These are phyloP conservation scores for Augochlorella aurata DNA, from an alignment of 2,888 invertebrate genomes.

Conservation along the genomic window DNA sequence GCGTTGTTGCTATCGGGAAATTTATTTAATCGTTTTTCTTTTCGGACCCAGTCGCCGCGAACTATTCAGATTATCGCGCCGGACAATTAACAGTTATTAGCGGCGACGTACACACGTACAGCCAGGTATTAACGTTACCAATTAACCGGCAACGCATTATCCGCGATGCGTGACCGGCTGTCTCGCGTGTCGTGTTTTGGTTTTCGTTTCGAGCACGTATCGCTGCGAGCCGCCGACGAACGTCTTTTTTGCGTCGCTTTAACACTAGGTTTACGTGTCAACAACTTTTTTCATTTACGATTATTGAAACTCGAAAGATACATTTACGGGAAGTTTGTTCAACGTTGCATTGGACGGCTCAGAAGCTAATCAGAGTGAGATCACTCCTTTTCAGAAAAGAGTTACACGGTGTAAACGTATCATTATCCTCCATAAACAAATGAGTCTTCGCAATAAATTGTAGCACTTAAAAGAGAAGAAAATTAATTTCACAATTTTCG, in stretches of 20 bases:
- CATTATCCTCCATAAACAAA: too few relatives aligned
- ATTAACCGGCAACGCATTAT: neutral
- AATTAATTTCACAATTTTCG: neutral
- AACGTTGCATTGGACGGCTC: too few relatives aligned
- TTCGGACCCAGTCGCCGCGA: neutral
- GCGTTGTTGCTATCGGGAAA: neutral
- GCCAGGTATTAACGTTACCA: neutral
- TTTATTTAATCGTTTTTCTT: neutral
- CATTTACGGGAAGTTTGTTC: too few relatives aligned
- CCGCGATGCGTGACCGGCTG: neutral
- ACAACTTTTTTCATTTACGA: too few relatives aligned
- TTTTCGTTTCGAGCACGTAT: neutral
- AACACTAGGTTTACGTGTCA: too few relatives aligned
- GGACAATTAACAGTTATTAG: conserved; percentile 1
- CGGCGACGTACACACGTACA: neutral
- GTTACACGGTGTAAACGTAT: too few relatives aligned
- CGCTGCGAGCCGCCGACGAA: neutral
- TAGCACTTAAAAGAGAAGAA: too few relatives aligned
- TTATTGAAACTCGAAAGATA: too few relatives aligned
- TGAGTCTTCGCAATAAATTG: too few relatives aligned
- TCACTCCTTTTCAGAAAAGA: too few relatives aligned
- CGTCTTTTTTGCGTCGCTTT: neutral
- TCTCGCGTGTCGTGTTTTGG: neutral
- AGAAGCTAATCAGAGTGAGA: too few relatives aligned
- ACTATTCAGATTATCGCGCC: neutral